Percentiles rank a stretch among this genome's conserved stretches.
phyloP scores from a whole-genome alignment of 1,140 invertebrate genomes.

The Lordiphosa stackelbergi region DNA sequence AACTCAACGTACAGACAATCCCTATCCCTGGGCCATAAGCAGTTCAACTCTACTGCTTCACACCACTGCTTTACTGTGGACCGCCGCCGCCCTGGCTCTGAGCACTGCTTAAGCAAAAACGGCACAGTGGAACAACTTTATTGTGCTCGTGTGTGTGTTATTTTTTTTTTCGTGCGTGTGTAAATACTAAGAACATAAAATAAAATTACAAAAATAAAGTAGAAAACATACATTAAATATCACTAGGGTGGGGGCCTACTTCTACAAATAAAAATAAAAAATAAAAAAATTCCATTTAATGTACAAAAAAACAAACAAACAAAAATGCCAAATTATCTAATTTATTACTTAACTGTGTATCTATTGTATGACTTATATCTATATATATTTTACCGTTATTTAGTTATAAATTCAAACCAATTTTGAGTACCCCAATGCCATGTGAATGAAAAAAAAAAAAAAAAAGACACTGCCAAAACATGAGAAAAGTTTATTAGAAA shows the following conservation, averaged over 20 bases:
- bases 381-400: too few relatives aligned
- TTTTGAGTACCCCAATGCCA: too few relatives aligned
- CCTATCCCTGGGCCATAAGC: constrained; percentile 41
- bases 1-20: constrained; percentile 52
- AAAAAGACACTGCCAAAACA: constrained; percentile 24
- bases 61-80: constrained; percentile 39
- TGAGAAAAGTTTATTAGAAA: background rate
- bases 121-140: constrained; percentile 25
- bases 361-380: too few relatives aligned
- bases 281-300: constrained; percentile 5
- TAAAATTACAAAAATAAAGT: background rate
- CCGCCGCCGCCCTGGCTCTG: constrained; percentile 22
- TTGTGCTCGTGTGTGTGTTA: constrained; percentile 8
- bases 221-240: constrained; percentile 3
- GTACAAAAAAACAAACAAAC: constrained; percentile 17
- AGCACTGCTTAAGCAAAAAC: constrained; percentile 37
- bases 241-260: constrained; percentile 12
- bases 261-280: constrained; percentile 7
- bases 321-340: constrained; percentile 1
- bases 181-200: constrained; percentile 36
- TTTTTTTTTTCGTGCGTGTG: constrained; percentile 25
- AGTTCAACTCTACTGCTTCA: constrained; percentile 28
- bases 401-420: too few relatives aligned
- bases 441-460: too few relatives aligned
- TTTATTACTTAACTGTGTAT: background rate